Conservation (phyloP, 2,113 vertebrate species). For the Turnix velox region DNA sequence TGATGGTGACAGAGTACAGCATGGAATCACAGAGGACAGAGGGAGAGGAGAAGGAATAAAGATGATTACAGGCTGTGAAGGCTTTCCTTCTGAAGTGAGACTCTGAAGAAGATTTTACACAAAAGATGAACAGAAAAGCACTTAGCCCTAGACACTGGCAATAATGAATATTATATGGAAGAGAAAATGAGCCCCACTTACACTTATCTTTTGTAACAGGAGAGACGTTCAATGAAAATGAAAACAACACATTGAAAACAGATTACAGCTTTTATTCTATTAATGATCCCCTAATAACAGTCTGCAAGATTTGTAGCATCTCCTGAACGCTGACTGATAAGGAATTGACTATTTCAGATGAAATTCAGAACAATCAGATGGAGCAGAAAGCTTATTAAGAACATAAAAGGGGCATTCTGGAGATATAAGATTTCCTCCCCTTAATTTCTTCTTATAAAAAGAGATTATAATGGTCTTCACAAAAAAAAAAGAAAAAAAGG, state of each 20-base stretch:
- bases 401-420: background rate
- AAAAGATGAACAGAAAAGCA: background rate
- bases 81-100: background rate
- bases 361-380: background rate
- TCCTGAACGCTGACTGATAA: background rate
- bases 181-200: slow-evolving; percentile 1
- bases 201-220: background rate
- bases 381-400: background rate
- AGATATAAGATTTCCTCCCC: rapidly evolving
- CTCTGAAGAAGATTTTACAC: background rate
- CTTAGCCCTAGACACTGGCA: background rate
- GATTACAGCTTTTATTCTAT: background rate
- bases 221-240: slow-evolving; percentile 9
- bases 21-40: background rate
- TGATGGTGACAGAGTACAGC: background rate
- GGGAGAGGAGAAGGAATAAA: background rate
- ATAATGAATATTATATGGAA: background rate
- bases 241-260: slow-evolving; percentile 17
- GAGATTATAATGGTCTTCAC: background rate
- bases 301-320: background rate
- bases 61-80: background rate
- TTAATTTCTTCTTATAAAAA: background rate
- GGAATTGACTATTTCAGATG: background rate
- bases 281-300: background rate
- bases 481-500: background rate